Evolutionary conservation across 2,113 vertebrate genomes (phyloP).

Genomic region (Mesocricetus auratus): DNA sequence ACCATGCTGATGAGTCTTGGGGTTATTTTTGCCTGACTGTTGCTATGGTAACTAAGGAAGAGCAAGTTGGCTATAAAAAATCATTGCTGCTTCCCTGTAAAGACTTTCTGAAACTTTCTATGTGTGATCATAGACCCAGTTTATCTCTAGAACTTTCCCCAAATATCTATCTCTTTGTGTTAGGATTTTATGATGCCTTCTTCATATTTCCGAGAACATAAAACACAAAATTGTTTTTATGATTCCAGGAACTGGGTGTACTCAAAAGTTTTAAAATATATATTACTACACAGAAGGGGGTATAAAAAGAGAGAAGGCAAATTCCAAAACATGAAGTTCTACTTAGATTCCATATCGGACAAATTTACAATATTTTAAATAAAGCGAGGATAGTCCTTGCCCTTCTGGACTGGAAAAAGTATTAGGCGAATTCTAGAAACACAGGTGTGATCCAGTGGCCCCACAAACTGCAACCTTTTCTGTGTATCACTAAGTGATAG

Average conservation of each 20-base stretch:
- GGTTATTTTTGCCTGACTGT: conserved; percentile 38
- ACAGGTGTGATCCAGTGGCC: neutral
- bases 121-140: neutral
- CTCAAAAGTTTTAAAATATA: neutral
- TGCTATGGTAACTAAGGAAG: conserved; percentile 57
- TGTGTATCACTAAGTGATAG: neutral
- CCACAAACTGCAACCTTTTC: neutral
- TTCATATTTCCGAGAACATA: neutral
- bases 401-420: neutral
- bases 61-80: conserved; percentile 53
- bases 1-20: neutral
- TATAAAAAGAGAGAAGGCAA: neutral
- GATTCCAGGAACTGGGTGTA: neutral
- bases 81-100: neutral
- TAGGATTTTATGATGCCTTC: neutral
- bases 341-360: neutral
- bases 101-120: conserved; percentile 31
- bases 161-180: neutral
- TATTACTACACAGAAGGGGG: neutral
- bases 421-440: neutral
- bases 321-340: neutral
- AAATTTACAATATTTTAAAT: neutral
- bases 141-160: conserved; percentile 34
- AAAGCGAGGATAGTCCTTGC: neutral
- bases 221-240: neutral